Conservation (phyloP, 2,113 vertebrate species). For the Acanthisitta chloris region DNA sequence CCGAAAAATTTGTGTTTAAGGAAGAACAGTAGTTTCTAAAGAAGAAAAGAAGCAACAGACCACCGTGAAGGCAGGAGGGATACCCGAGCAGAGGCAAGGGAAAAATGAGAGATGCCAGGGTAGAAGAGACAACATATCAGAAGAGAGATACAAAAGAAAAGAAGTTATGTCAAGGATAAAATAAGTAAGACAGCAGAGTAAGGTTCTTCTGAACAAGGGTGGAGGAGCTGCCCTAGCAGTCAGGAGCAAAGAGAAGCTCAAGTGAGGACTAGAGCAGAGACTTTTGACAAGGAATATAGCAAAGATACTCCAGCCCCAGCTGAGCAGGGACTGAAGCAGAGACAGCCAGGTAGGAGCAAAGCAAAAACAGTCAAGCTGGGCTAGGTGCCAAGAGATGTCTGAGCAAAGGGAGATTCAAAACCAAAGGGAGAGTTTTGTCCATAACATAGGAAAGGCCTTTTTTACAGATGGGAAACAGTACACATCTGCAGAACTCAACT, state of each 20-base stretch:
- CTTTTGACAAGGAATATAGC: neutral
- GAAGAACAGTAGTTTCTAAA: neutral
- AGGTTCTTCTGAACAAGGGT: neutral
- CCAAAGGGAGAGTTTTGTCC: accelerated
- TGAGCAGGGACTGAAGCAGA: neutral
- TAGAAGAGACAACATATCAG: neutral
- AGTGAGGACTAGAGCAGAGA: neutral
- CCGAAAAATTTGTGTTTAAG: neutral
- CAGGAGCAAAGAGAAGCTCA: neutral
- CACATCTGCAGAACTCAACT: neutral
- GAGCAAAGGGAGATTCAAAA: neutral
- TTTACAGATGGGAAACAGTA: neutral
- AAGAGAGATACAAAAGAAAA: neutral
- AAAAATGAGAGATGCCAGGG: neutral
- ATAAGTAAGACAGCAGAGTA: neutral
- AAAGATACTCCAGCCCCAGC: neutral
- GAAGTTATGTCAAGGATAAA: neutral
- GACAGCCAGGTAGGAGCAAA: accelerated
- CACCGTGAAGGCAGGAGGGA: neutral
- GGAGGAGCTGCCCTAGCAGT: neutral
- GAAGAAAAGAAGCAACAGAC: neutral
- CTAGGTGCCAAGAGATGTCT: neutral
- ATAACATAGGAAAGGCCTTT: neutral
- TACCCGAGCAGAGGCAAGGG: neutral
- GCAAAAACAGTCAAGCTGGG: neutral